phyloP scores from a whole-genome alignment of 2,797 vertebrate genomes.

The Lindbergichthys nudifrons region DNA sequence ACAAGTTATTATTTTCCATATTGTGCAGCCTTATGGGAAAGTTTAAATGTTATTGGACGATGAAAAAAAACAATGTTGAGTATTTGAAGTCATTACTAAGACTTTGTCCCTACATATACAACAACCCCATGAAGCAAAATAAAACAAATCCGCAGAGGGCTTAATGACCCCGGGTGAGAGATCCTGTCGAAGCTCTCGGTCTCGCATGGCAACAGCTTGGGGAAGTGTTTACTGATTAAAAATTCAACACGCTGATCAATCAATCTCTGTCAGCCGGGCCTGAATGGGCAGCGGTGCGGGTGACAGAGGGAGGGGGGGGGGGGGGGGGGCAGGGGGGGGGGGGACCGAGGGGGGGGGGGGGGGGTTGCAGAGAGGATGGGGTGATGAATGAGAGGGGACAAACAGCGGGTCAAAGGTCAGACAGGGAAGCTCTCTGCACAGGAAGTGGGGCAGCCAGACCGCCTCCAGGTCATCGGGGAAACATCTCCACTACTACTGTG shows the following conservation, averaged over 20 bases:
- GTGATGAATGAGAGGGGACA: slow-evolving; percentile 87
- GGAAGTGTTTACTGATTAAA: slow-evolving; percentile 68
- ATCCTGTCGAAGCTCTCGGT: slow-evolving; percentile 51
- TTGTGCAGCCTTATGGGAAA: neutral
- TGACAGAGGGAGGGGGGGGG: slow-evolving; percentile 44
- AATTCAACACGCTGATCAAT: slow-evolving; percentile 77
- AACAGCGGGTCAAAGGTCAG: slow-evolving; percentile 82
- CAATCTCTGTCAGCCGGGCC: slow-evolving; percentile 76
- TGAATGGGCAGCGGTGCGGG: slow-evolving; percentile 27
- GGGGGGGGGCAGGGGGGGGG: slow-evolving; percentile 54
- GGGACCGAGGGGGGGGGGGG: slow-evolving; percentile 53
- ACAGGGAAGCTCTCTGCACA: slow-evolving; percentile 65
- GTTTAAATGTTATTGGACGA: neutral
- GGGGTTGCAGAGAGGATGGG: slow-evolving; percentile 69
- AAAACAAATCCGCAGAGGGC: slow-evolving; percentile 4
- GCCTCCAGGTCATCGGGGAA: slow-evolving; percentile 48
- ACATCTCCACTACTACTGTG: slow-evolving; percentile 19
- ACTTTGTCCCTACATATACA: neutral
- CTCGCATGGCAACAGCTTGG: slow-evolving; percentile 54
- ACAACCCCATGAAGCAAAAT: neutral
- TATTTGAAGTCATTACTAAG: neutral
- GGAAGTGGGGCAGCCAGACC: slow-evolving; percentile 54
- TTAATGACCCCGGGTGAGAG: slow-evolving; percentile 56
- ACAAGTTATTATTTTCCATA: too few relatives aligned
- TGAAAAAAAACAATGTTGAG: too few relatives aligned